A percentile compares a stretch with the other conserved stretches of the same genome.
These are phyloP conservation scores for Pammene aurita DNA, from an alignment of 2,888 invertebrate species.

Conservation along the genomic window DNA sequence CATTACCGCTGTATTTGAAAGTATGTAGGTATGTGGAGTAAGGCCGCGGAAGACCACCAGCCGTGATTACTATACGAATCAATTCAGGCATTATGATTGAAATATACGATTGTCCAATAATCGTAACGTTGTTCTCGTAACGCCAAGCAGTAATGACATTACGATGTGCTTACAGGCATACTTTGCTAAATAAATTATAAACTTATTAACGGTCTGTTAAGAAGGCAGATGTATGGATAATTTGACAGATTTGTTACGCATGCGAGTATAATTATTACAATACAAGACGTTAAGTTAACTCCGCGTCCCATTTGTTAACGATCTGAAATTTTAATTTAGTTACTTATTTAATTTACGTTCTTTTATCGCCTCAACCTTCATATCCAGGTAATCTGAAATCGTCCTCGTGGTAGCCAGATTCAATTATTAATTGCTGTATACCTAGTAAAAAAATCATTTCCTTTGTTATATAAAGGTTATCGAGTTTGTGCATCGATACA, in stretches of 20 bases:
- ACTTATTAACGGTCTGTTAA: not conserved
- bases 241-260: constrained; percentile 3
- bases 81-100: constrained; percentile 25
- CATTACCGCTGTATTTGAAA: constrained; percentile 37
- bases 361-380: constrained; percentile 32
- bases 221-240: constrained; percentile 5
- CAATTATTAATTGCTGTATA: constrained; percentile 7
- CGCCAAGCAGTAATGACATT: constrained; percentile 11
- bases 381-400: constrained; percentile 29
- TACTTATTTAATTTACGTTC: constrained; percentile 1
- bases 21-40: constrained; percentile 48
- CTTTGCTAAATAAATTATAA: not conserved
- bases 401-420: constrained; percentile 27
- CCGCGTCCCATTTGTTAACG: constrained; percentile 30
- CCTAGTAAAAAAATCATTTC: not conserved
- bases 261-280: constrained; percentile 13
- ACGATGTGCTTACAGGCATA: constrained; percentile 1
- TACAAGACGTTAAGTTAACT: constrained; percentile 17
- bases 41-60: constrained; percentile 55
- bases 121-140: constrained; percentile 14
- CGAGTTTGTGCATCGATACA: not conserved
- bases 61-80: constrained; percentile 44
- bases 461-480: not conserved
- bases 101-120: constrained; percentile 17
- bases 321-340: constrained; percentile 28